Evolutionary conservation across 2,113 vertebrate genomes (phyloP).

Genomic region (Illadopsis cleaveri): DNA sequence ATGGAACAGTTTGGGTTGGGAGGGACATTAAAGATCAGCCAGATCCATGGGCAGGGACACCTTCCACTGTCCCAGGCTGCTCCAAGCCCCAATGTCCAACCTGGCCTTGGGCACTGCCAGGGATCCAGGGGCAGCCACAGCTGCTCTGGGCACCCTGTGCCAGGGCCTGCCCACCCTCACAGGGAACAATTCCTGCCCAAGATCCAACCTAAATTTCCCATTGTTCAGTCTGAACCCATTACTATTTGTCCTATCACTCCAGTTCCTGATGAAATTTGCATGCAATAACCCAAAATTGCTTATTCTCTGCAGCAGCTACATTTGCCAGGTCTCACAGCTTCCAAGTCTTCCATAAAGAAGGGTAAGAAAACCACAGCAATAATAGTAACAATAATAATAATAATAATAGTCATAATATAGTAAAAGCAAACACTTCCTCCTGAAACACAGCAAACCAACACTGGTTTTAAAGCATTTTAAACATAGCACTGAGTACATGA

Average conservation of each 20-base stretch:
- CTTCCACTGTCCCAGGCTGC: background rate
- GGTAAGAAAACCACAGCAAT: background rate
- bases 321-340: background rate
- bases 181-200: fast-evolving
- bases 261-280: background rate
- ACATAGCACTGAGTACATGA: background rate
- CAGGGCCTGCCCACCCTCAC: fast-evolving
- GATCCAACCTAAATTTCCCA: background rate
- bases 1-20: no score
- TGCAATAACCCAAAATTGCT: background rate
- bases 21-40: no score
- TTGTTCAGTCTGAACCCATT: background rate
- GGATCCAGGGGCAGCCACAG: background rate
- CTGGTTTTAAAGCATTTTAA: background rate
- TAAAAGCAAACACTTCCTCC: background rate
- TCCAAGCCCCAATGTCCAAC: background rate
- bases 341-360: background rate
- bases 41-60: background rate
- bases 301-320: background rate
- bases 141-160: background rate
- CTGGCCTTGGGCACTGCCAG: background rate
- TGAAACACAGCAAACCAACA: background rate
- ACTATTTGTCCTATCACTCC: no score
- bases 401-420: background rate
- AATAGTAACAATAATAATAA: background rate